A percentile compares a stretch with the other conserved stretches of the same genome.
phyloP scores from a whole-genome alignment of 2,888 invertebrate species.

The Mesodorylaimus sp. region DNA sequence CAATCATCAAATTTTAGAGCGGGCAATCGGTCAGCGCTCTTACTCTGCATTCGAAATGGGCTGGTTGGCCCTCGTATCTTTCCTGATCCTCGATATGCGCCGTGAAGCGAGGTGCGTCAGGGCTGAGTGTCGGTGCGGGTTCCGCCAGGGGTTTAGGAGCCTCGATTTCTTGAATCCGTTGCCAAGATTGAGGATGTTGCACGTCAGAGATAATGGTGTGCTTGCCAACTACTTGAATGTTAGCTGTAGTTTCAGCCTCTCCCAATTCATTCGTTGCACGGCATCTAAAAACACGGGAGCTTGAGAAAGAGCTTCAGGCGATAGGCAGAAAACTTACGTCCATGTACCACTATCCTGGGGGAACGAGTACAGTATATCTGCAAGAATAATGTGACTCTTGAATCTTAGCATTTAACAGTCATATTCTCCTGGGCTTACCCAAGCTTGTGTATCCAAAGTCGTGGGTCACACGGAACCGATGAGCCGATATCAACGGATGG shows the following conservation, averaged over 20 bases:
- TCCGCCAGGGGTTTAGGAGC: conserved; percentile 18
- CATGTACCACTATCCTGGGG: conserved; percentile 91
- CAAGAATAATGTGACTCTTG: too few relatives aligned
- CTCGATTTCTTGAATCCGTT: conserved; percentile 26
- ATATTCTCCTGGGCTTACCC: too few relatives aligned
- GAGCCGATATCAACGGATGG: conserved; percentile 42
- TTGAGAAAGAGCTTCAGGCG: neutral
- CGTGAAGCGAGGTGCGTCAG: conserved; percentile 23
- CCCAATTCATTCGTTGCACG: conserved; percentile 70
- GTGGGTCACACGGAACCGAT: conserved; percentile 34
- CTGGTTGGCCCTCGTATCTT: conserved; percentile 44
- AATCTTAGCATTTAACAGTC: too few relatives aligned
- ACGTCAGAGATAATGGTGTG: conserved; percentile 18
- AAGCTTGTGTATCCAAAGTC: conserved; percentile 93
- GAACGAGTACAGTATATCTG: conserved; percentile 77
- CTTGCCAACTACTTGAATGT: conserved; percentile 63
- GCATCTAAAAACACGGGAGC: neutral
- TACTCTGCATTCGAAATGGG: conserved; percentile 79
- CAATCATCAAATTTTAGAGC: too few relatives aligned
- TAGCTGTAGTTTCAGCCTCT: conserved; percentile 53
- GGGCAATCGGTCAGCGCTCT: too few relatives aligned
- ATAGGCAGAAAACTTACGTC: conserved; percentile 15
- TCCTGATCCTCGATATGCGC: conserved; percentile 22
- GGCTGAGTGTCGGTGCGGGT: conserved; percentile 14
- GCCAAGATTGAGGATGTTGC: conserved; percentile 23